phyloP scores from a whole-genome alignment of 2,113 vertebrate genomes.

The Petaurus breviceps region DNA sequence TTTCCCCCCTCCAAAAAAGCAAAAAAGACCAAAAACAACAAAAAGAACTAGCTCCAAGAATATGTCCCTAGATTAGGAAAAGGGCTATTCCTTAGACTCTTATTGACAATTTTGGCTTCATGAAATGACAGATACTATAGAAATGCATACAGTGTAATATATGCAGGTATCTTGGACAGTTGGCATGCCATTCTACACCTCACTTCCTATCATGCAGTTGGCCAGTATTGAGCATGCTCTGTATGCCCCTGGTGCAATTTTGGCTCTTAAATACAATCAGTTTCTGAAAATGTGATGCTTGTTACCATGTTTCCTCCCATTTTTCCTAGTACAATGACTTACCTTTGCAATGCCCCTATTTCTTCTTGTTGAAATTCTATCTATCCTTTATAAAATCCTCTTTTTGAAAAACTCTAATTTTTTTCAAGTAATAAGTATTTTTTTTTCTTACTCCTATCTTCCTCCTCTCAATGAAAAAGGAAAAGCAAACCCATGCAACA shows the following conservation, averaged over 20 bases:
- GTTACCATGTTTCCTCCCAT: background rate
- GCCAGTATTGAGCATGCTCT: background rate
- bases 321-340: background rate
- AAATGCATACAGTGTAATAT: background rate
- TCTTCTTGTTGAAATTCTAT: background rate
- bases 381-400: background rate
- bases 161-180: background rate
- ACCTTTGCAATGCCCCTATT: background rate
- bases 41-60: slow-evolving; percentile 2
- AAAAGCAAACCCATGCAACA: background rate
- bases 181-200: background rate
- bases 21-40: no score
- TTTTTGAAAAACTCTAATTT: background rate
- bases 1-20: no score
- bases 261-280: background rate
- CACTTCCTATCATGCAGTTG: background rate
- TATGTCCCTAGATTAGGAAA: background rate
- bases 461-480: background rate
- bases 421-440: background rate
- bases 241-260: background rate
- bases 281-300: background rate
- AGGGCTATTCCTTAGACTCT: background rate
- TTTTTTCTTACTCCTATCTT: background rate
- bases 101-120: background rate
- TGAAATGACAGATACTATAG: background rate